phyloP scores from a whole-genome alignment of 1,140 invertebrate genomes.

The Atta cephalotes region DNA sequence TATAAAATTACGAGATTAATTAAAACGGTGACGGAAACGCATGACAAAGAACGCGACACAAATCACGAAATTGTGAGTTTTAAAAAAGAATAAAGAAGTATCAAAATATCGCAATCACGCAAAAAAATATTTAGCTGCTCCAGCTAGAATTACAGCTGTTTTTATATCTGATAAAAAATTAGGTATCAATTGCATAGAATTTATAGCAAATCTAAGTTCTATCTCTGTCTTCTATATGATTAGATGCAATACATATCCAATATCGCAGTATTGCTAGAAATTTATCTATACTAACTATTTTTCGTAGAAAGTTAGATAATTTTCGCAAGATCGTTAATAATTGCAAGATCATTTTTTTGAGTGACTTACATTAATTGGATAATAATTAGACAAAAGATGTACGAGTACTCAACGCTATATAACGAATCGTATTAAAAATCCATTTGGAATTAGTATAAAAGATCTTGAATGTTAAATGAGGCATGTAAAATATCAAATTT shows the following conservation, averaged over 20 bases:
- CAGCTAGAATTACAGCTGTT: no score
- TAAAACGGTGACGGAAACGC: neutral
- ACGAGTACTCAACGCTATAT: neutral
- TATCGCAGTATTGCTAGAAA: no score
- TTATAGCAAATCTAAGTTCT: no score
- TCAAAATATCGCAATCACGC: neutral
- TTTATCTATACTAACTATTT: no score
- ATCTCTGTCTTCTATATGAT: no score
- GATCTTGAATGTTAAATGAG: neutral
- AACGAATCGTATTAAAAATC: neutral
- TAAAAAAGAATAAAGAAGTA: neutral
- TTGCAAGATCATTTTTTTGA: no score
- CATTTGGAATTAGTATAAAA: neutral
- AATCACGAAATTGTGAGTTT: neutral
- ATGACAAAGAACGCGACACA: neutral
- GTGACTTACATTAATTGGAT: neutral
- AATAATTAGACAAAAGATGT: neutral
- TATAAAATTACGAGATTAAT: conserved; percentile 44
- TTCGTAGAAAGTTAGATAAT: no score
- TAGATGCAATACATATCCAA: no score
- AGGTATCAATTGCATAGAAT: no score
- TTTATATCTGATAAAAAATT: no score
- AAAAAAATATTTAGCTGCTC: no score
- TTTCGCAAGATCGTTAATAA: no score
- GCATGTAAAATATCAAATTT: neutral